phyloP scores from a whole-genome alignment of 2,113 vertebrate genomes.

The Hiodon alosoides region DNA sequence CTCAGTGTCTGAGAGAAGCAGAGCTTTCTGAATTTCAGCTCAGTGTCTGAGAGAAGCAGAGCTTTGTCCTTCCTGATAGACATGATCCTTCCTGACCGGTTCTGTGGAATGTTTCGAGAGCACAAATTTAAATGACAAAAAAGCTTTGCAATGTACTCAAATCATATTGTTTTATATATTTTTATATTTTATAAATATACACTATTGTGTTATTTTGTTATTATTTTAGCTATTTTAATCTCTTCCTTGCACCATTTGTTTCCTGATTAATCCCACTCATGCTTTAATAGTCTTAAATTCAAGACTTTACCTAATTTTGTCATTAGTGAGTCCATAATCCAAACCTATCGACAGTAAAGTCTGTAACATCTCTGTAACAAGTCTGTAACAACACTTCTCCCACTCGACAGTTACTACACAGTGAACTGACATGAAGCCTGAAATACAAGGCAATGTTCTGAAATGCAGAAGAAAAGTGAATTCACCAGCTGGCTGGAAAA shows the following conservation, averaged over 20 bases:
- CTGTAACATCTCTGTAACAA: background rate
- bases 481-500: slow-evolving; percentile 10
- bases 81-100: background rate
- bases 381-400: background rate
- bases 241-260: too few relatives aligned
- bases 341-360: slow-evolving; percentile 1
- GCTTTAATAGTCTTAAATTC: too few relatives aligned
- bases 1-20: too few relatives aligned
- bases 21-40: too few relatives aligned
- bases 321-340: background rate
- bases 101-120: background rate
- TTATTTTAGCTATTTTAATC: too few relatives aligned
- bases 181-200: too few relatives aligned
- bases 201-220: too few relatives aligned
- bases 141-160: too few relatives aligned
- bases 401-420: background rate
- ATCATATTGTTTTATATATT: too few relatives aligned
- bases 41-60: too few relatives aligned
- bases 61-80: background rate
- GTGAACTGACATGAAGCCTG: background rate
- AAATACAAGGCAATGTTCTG: background rate
- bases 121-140: background rate
- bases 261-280: too few relatives aligned
- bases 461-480: slow-evolving; percentile 8
- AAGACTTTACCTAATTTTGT: too few relatives aligned